Conservation (phyloP, 2,888 invertebrate species). For the Mesoligia furuncula region DNA sequence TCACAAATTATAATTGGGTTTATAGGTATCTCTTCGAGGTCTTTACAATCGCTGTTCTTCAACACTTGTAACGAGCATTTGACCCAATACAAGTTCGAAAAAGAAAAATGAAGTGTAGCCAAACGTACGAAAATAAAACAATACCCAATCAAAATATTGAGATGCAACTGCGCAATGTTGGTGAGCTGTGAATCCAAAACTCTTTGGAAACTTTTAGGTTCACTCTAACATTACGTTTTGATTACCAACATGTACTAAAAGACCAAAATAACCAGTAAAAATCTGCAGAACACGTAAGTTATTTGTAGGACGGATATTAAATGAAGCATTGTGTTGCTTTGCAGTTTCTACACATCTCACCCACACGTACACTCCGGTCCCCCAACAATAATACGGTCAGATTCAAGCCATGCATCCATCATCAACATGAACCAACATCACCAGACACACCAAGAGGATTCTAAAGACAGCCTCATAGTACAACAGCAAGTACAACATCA, state of each 20-base stretch:
- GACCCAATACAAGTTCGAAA: slow-evolving; percentile 5
- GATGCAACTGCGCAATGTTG: background rate
- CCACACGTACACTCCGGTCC: slow-evolving; percentile 87
- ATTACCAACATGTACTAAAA: background rate
- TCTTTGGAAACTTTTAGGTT: background rate
- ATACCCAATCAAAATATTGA: background rate
- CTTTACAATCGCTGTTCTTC: background rate
- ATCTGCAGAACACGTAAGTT: background rate
- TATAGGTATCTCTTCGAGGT: background rate
- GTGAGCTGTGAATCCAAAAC: background rate
- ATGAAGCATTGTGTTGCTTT: slow-evolving; percentile 59
- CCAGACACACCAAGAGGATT: slow-evolving; percentile 82
- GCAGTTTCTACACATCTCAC: slow-evolving; percentile 88
- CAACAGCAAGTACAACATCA: slow-evolving; percentile 88
- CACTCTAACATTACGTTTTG: background rate
- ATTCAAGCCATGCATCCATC: slow-evolving; percentile 83
- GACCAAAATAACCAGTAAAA: background rate
- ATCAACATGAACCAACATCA: slow-evolving; percentile 88
- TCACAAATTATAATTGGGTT: slow-evolving; percentile 7
- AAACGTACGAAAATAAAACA: background rate
- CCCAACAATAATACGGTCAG: slow-evolving; percentile 86
- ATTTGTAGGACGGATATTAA: slow-evolving; percentile 1
- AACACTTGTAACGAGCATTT: background rate
- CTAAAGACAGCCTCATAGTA: slow-evolving; percentile 87
- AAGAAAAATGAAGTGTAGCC: background rate